Evolutionary conservation across 2,113 vertebrate genomes (phyloP), one percentile per base, ranked within the genome.

Genomic region (Laticauda laticaudata): DNA sequence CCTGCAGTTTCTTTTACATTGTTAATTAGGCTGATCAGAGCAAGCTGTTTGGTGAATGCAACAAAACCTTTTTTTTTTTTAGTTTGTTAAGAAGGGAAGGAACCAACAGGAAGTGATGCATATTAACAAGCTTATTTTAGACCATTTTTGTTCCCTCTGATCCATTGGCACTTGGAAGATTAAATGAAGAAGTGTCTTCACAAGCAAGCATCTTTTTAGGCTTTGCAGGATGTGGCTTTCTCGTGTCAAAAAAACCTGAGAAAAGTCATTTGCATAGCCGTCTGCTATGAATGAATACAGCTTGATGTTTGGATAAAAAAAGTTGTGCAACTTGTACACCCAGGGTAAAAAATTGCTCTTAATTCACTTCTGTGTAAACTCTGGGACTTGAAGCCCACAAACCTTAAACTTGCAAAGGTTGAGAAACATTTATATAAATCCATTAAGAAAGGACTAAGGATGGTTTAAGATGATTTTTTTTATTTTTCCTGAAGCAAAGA

Each of bases 11-110:
- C 90, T 90, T 92, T 1, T 9, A 85, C 51, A 43, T 59, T 12
- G 92, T 95, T 93, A 61, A 94, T 92, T 29, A 91, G 86, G 57
- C 0, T 0, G 91, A 55, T 90, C 55, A 87, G 88, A 93, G 61
- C 64, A 81, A 39, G 75, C 75, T 81, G 3, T 55, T 69, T 45
- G 43, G 20, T 45, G 48, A 92, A 88, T 51, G 75, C 91, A 92
- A 94, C 75, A 1, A 94, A 61, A 91, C 64, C 64, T 93, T 45
- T 85, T 24, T 7, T 7, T 53, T 2, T 0, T 53, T 54, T 26
- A 18, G 20, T 69, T 95, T 88, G 26, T 75, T 86, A 7, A 92
- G 88, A 87, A 69, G 45, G 29, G 61, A 23, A 20, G 34, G 43
- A 59, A 93, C 39, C 21, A 43, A 92, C 2, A 15, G n/a, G 21